Base-by-base conservation (phyloP, 1,140 invertebrate species). In the Tetramorium simillimum region DNA sequence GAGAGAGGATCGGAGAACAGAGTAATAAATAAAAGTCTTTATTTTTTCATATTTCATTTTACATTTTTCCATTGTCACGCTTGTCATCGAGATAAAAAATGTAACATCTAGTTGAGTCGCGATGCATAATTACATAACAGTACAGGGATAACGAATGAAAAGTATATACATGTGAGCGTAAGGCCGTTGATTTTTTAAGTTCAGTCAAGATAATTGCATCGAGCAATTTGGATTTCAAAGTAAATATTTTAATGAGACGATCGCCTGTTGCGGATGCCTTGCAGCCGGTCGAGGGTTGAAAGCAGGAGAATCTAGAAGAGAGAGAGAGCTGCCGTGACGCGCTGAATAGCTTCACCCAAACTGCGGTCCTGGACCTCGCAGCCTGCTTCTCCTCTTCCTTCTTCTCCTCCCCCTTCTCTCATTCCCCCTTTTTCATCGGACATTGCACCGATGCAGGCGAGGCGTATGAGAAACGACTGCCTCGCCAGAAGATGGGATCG, bases 381-480 rank as follows among this genome's bases (percentile, higher is more conserved):
- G n/a, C 62, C 56, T 56, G 33, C 67, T 82, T 33, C 67, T 82
- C n/a, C 37, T 78, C 24, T 40, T 56, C 18, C 43, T 21, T 6
- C 6, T 12, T 18, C 21, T 21, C 33, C 43, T 16, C 9, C 46
- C 53, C 43, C 28, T 5, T 16, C n/a, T 24, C 12, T 33, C 80
- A 28, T 49, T 60, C n/a, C 28, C 37, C 65, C 21, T 49, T 65
- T 77, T 85, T 85, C 82, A 63, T 78, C 82, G 82, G 82, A 78
- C 82, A 53, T 85, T 85, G 82, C 82, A 77, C 82, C 56, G 80
- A 84, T 84, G 80, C 80, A 84, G 69, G 70, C 80, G 67, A 73
- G 40, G 53, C 69, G 80, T 84, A 60, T 84, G 69, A 84, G 80
- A 75, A 73, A 84, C 78, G 78, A 40, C 69, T 28, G 69, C 43